phyloP scores from a whole-genome alignment of 2,113 vertebrate genomes.

The Vulpes lagopus region DNA sequence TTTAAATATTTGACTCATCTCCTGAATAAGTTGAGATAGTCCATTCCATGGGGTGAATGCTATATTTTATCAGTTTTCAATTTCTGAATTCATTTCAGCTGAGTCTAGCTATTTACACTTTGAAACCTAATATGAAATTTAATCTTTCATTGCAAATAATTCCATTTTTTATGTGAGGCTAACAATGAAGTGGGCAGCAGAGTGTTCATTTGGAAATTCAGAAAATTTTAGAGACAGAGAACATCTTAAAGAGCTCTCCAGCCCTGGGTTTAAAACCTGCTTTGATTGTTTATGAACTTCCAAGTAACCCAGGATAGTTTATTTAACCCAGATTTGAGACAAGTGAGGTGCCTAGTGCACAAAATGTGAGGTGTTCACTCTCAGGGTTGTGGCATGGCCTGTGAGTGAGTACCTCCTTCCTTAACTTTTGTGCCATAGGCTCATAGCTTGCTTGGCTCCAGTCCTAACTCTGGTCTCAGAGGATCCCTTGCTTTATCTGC shows the following conservation, averaged over 20 bases:
- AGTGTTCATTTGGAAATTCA: conserved; percentile 45
- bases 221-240: conserved; percentile 30
- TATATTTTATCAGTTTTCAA: conserved; percentile 66
- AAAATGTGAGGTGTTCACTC: background rate
- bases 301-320: background rate
- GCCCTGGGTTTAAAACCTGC: background rate
- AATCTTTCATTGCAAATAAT: conserved; percentile 68
- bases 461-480: background rate
- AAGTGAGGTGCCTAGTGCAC: background rate
- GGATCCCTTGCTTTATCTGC: background rate
- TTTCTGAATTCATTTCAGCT: conserved; percentile 61
- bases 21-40: conserved; percentile 54
- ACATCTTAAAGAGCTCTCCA: background rate
- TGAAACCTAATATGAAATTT: conserved; percentile 62
- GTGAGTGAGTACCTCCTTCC: background rate
- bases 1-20: conserved; percentile 68
- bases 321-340: background rate
- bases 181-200: conserved; percentile 13
- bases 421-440: background rate
- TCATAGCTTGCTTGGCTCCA: background rate
- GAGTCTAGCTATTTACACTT: conserved; percentile 45
- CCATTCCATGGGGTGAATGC: conserved; percentile 18
- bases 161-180: conserved; percentile 47
- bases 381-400: background rate
- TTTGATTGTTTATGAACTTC: background rate